These are phyloP conservation scores for Rosalia funebris DNA, from an alignment of 2,888 invertebrate species.

Conservation along the genomic window DNA sequence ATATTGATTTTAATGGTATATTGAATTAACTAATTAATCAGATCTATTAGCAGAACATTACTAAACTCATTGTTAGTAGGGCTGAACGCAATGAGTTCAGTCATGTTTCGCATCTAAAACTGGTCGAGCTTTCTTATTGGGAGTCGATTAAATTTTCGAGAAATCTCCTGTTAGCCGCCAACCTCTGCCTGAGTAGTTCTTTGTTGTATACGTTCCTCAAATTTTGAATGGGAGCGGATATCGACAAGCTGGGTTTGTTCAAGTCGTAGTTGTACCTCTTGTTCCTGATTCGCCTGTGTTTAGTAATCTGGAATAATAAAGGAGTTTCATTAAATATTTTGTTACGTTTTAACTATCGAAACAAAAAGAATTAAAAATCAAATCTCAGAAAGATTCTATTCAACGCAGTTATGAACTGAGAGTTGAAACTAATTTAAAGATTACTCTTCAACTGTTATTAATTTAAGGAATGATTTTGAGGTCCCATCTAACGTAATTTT, in stretches of 20 bases:
- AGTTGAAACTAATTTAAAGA: no score
- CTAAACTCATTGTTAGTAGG: conserved; percentile 14
- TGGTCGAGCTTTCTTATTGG: conserved; percentile 30
- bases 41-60: conserved; percentile 24
- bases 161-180: conserved; percentile 45
- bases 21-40: conserved; percentile 27
- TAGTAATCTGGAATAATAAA: conserved; percentile 41
- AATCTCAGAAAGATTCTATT: no score
- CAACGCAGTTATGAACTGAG: no score
- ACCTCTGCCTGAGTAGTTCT: conserved; percentile 43
- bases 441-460: no score
- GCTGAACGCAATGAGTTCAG: conserved; percentile 19
- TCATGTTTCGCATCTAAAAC: conserved; percentile 8
- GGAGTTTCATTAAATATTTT: neutral
- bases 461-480: no score
- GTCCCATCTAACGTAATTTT: no score
- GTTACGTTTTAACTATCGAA: neutral
- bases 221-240: conserved; percentile 47
- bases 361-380: no score
- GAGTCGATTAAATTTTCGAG: conserved; percentile 41
- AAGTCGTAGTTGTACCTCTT: conserved; percentile 43
- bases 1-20: conserved; percentile 22
- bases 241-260: conserved; percentile 48
- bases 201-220: conserved; percentile 45
- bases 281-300: conserved; percentile 41